These are phyloP conservation scores for Andrena flavipes DNA, from an alignment of 2,888 invertebrate genomes.

Conservation along the genomic window DNA sequence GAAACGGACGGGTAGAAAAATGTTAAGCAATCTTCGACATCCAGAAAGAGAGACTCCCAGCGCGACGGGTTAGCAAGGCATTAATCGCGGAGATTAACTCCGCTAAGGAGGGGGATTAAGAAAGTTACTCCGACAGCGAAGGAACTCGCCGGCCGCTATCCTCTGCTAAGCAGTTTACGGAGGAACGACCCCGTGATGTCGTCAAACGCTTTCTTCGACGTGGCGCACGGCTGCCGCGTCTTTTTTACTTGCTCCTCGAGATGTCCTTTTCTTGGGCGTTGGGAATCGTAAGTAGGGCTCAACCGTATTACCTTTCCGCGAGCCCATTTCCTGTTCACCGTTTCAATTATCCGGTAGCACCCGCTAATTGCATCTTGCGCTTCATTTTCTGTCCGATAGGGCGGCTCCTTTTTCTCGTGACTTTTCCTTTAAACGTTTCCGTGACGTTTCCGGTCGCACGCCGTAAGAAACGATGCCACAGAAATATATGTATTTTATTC, in stretches of 20 bases:
- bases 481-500: neutral
- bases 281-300: slow-evolving; percentile 52
- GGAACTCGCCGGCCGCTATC: slow-evolving; percentile 63
- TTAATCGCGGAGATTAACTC: slow-evolving; percentile 79
- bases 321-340: slow-evolving; percentile 48
- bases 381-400: slow-evolving; percentile 38
- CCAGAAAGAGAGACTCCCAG: slow-evolving; percentile 23
- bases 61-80: slow-evolving; percentile 62
- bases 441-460: neutral
- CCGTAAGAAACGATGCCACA: neutral
- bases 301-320: slow-evolving; percentile 52
- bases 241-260: slow-evolving; percentile 30
- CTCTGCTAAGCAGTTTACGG: slow-evolving; percentile 71
- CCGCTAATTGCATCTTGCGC: slow-evolving; percentile 51
- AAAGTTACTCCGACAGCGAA: slow-evolving; percentile 68
- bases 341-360: slow-evolving; percentile 55
- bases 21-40: slow-evolving; percentile 15
- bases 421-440: no score
- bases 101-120: slow-evolving; percentile 74
- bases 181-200: slow-evolving; percentile 56
- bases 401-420: slow-evolving; percentile 3
- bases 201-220: slow-evolving; percentile 58
- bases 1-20: slow-evolving; percentile 9
- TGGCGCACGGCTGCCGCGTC: slow-evolving; percentile 2
- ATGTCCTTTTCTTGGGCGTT: slow-evolving; percentile 34